Conservation (phyloP, 2,113 vertebrate genomes). For the Eolophus roseicapilla region DNA sequence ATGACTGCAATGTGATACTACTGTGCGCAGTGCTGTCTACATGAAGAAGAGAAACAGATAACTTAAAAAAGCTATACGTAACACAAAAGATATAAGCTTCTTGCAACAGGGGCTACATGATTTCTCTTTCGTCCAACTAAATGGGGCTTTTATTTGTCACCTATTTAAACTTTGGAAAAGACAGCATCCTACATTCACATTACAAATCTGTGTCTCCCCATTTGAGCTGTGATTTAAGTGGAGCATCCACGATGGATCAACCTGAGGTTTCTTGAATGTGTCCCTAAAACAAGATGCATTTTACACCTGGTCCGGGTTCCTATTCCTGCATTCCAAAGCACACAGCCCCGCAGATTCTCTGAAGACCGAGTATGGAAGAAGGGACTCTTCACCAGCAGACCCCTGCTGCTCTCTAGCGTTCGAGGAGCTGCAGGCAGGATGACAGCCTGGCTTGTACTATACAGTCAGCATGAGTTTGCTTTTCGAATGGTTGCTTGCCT, state of each 20-base stretch:
- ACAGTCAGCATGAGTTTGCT: fast-evolving
- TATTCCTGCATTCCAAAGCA: not conserved
- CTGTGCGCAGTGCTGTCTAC: not conserved
- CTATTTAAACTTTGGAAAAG: not conserved
- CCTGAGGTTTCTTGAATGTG: not conserved
- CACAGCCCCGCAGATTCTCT: not conserved
- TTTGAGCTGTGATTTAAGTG: fast-evolving
- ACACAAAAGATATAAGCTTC: not conserved
- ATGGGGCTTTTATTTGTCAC: not conserved
- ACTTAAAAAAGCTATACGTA: not conserved
- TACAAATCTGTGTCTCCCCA: not conserved
- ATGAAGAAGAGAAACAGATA: not conserved
- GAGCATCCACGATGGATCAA: fast-evolving
- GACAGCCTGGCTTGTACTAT: not conserved
- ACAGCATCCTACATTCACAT: not conserved
- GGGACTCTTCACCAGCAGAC: not conserved
- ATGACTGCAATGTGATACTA: not conserved
- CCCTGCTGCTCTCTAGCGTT: constrained; percentile 19
- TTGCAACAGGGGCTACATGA: not conserved
- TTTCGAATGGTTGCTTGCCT: not conserved
- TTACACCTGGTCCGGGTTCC: too few relatives aligned
- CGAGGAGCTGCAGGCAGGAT: not conserved
- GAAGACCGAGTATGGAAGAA: fast-evolving
- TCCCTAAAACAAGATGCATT: not conserved
- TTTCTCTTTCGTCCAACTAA: not conserved